Evolutionary conservation across 1,140 invertebrate species (phyloP).

Genomic region (Plodia interpunctella): DNA sequence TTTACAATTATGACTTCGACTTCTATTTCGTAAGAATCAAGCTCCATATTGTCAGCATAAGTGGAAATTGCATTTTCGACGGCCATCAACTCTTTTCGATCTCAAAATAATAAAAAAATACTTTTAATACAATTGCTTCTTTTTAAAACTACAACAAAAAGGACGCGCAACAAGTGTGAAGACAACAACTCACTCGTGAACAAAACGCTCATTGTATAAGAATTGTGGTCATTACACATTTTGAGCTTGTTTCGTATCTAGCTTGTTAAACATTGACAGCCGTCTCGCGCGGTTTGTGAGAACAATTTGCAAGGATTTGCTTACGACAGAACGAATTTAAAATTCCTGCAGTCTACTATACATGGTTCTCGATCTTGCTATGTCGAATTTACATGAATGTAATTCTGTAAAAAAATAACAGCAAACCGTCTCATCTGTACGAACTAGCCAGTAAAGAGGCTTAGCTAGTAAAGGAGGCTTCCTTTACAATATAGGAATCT

Average conservation of each 20-base stretch:
- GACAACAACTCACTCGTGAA: not conserved
- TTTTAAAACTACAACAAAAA: not conserved
- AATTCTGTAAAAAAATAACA: too few species aligned
- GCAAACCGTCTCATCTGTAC: too few species aligned
- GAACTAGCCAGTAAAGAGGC: too few species aligned
- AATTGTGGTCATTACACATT: not conserved
- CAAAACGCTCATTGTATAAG: not conserved
- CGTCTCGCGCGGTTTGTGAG: conserved; percentile 24
- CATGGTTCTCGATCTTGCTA: conserved; percentile 20
- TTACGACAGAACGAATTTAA: conserved; percentile 44
- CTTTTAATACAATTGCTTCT: not conserved
- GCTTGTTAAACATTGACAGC: conserved; percentile 25
- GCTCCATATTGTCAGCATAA: too few species aligned
- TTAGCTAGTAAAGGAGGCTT: too few species aligned
- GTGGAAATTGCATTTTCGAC: too few species aligned
- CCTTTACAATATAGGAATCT: too few species aligned
- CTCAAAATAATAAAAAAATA: too few species aligned
- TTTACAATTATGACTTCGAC: too few species aligned
- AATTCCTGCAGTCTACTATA: conserved; percentile 33
- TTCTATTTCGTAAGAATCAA: too few species aligned
- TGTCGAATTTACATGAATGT: conserved; percentile 21
- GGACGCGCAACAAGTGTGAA: not conserved
- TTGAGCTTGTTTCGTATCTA: conserved; percentile 2
- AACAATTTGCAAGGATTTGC: conserved; percentile 56
- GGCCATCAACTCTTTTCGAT: too few species aligned